phyloP scores from a whole-genome alignment of 2,113 vertebrate genomes.

The Hippocampus barbouri region DNA sequence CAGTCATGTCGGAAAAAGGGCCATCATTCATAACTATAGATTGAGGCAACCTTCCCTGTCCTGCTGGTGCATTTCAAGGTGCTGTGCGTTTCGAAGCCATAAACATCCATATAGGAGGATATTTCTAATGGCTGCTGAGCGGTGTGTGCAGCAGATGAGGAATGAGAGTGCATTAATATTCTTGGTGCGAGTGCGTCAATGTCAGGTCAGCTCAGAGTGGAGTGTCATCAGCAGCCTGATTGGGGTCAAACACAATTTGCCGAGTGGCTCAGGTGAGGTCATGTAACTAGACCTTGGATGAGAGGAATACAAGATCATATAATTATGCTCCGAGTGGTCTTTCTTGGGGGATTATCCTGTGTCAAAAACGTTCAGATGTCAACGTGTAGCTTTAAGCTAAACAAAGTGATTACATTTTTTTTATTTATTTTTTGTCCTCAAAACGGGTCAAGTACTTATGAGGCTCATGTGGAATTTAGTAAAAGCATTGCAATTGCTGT shows the following conservation, averaged over 20 bases:
- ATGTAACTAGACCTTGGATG: constrained; percentile 16
- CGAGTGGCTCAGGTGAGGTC: constrained; percentile 23
- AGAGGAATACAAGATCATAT: constrained; percentile 8
- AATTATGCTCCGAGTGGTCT: constrained; percentile 1
- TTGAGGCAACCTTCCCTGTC: constrained; percentile 10
- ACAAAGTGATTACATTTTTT: not conserved
- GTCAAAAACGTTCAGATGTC: not conserved
- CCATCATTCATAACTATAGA: constrained; percentile 40
- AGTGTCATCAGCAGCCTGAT: constrained; percentile 24
- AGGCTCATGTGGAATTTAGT: too few species aligned
- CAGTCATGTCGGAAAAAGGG: not conserved
- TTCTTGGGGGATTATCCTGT: constrained; percentile 6
- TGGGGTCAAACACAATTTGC: constrained; percentile 25
- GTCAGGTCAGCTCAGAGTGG: constrained; percentile 10
- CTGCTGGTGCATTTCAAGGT: constrained; percentile 13
- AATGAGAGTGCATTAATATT: constrained; percentile 9
- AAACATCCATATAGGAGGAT: not conserved
- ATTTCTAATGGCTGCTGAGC: not conserved
- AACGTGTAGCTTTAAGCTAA: not conserved
- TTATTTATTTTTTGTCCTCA: not conserved
- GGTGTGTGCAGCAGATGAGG: constrained; percentile 1
- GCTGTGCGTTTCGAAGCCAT: not conserved
- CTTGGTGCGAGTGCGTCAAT: not conserved
- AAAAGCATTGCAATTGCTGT: too few species aligned
- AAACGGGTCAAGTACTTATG: too few species aligned